phyloP scores from a whole-genome alignment of 37 sponge, comb jelly and placozoan genomes.

The Spongilla lacustris region DNA sequence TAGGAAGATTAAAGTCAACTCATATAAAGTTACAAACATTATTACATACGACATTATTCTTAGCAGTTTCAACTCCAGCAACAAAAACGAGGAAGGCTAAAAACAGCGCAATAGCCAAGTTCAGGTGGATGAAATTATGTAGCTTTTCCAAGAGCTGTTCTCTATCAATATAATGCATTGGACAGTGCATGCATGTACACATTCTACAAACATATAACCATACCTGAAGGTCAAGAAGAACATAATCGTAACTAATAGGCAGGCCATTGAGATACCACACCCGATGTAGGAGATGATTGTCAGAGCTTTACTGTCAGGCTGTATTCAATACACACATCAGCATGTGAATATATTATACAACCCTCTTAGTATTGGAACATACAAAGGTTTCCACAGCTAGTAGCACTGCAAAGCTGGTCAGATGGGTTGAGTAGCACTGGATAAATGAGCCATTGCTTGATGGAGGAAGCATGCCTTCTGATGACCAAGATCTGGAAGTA shows the following conservation, averaged over 20 bases:
- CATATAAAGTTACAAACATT: neutral
- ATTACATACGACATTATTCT: neutral
- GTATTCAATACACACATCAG: neutral
- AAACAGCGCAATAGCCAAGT: conserved; percentile 55
- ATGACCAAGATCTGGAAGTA: neutral
- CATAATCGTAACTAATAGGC: conserved; percentile 48
- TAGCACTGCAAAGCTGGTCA: conserved; percentile 75
- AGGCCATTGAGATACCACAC: conserved; percentile 54
- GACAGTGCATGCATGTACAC: too few relatives aligned
- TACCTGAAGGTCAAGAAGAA: conserved; percentile 52
- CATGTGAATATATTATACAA: neutral
- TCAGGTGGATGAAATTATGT: conserved; percentile 70
- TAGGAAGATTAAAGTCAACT: neutral
- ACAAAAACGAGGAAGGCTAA: conserved; percentile 50
- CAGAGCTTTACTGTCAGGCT: conserved; percentile 33
- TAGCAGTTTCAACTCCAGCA: conserved; percentile 39
- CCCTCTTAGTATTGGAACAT: neutral
- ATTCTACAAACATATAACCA: neutral
- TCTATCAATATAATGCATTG: conserved; percentile 30
- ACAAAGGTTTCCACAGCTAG: conserved; percentile 39
- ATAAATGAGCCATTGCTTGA: neutral
- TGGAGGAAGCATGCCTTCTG: neutral
- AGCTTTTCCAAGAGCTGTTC: conserved; percentile 27
- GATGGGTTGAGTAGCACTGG: conserved; percentile 44
- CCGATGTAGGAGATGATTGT: conserved; percentile 63